Percentiles rank a stretch among this genome's conserved stretches.
Evolutionary conservation across 2,113 vertebrate species (phyloP).

Genomic region (Nycticebus coucang): DNA sequence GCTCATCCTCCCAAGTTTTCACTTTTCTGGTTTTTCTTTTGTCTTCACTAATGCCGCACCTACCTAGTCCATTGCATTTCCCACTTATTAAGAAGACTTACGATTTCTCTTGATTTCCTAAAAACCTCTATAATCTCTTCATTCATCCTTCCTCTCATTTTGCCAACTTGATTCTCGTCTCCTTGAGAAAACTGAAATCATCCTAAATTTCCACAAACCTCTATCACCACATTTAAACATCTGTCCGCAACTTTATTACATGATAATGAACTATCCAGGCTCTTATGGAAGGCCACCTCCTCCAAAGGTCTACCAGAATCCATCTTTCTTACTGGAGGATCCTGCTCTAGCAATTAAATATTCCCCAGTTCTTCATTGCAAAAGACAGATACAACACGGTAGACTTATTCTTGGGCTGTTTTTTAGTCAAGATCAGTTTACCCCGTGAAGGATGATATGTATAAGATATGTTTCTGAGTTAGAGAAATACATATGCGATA

Average conservation of each 20-base stretch:
- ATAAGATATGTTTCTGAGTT: not conserved
- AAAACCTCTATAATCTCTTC: not conserved
- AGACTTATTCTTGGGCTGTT: not conserved
- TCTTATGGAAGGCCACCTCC: not conserved
- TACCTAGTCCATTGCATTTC: not conserved
- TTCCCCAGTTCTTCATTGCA: not conserved
- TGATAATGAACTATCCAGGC: not conserved
- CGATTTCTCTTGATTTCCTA: not conserved
- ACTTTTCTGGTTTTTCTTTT: not conserved
- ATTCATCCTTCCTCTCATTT: not conserved
- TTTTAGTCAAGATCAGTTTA: not conserved
- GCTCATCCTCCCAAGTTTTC: not conserved
- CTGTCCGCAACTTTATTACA: not conserved
- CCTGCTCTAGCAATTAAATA: not conserved
- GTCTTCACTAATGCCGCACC: not conserved
- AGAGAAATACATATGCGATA: not conserved
- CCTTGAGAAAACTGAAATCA: not conserved
- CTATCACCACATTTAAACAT: not conserved
- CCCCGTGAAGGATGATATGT: not conserved
- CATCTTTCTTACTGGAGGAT: not conserved
- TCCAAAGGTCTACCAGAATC: not conserved
- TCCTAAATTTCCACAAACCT: not conserved
- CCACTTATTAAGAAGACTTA: not conserved
- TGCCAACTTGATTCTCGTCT: not conserved
- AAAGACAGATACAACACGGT: not conserved